Evolutionary conservation across 2,113 vertebrate genomes (phyloP).

Genomic region (Nyctibius bracteatus): DNA sequence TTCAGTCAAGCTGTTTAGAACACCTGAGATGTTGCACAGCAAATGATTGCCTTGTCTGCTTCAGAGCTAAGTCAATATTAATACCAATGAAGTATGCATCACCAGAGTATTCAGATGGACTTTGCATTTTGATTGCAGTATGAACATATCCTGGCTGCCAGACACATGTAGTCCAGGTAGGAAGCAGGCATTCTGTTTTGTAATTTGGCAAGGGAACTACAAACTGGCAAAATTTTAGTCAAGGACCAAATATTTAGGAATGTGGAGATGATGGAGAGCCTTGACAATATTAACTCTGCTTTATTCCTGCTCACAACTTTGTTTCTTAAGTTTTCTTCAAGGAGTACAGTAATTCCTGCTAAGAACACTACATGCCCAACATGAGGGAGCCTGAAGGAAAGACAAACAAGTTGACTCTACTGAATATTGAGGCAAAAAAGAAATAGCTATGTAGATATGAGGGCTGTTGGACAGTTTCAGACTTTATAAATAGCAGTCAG

Average conservation of each 20-base stretch:
- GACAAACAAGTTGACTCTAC: background rate
- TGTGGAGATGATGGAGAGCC: background rate
- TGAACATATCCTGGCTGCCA: background rate
- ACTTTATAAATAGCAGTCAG: background rate
- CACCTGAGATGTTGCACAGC: background rate
- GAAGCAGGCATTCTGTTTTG: background rate
- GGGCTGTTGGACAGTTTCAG: background rate
- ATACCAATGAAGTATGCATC: background rate
- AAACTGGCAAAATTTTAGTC: background rate
- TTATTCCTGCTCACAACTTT: background rate
- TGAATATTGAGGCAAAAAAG: background rate
- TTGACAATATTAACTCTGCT: background rate
- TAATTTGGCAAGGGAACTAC: background rate
- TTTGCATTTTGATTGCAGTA: background rate
- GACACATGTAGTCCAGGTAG: background rate
- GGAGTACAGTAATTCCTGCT: background rate
- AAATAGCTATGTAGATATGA: background rate
- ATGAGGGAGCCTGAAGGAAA: background rate
- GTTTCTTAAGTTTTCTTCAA: background rate
- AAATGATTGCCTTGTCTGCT: background rate
- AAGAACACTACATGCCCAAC: background rate
- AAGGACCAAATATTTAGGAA: background rate
- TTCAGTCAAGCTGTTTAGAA: background rate
- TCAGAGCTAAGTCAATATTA: background rate
- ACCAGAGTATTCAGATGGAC: background rate